Evolutionary conservation across 2,888 invertebrate genomes (phyloP), one percentile per base, ranked within the genome.

Genomic region (Lysandra bellargus): DNA sequence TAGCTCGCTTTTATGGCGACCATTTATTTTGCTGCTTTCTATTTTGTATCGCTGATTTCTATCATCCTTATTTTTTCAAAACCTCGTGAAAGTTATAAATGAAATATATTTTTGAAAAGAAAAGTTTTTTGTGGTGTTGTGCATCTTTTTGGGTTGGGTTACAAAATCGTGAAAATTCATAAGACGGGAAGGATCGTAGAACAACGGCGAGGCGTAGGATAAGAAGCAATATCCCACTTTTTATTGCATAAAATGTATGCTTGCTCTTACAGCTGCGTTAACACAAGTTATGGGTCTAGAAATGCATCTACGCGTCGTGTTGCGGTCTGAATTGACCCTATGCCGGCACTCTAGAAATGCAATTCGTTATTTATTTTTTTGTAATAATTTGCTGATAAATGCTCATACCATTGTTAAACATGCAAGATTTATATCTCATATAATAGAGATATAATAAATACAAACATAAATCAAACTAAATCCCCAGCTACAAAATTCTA

Each of bases 401-500:
- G 9, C 49, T 49, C 2, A 49, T 49, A 2, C 9, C 49, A 49
- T 49, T 49, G 49, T 49, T 49, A 49, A 6, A 49, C 49, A 49
- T 49, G 49, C 49, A 49, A 49, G 9, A 49, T 9, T 17, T 4
- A 17, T 17, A 17, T 57, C 17, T 53, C 14, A 17, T 17, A 57
- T 57, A 57, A 57, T 57, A 57, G 57, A 57, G 17, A 57, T 17
- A 57, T 33, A 33, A 61, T 33, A 33, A 61, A 80, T 78, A 79
- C 73, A 33, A 12, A 72, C 78, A 81, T 81, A 81, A 83, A 83
- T 83, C 86, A 86, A 64, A 44, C 44, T 75, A 82, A 80, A 83
- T 83, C 83, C 82, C 83, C 81, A 57, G 57, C 57, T 49, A 76
- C 72, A 76, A 81, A 82, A 86, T 87, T 83, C 86, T 88, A 89